Evolutionary conservation across 1,140 invertebrate genomes (phyloP), one percentile per base, ranked within the genome.

Genomic region (Acromyrmex heyeri): DNA sequence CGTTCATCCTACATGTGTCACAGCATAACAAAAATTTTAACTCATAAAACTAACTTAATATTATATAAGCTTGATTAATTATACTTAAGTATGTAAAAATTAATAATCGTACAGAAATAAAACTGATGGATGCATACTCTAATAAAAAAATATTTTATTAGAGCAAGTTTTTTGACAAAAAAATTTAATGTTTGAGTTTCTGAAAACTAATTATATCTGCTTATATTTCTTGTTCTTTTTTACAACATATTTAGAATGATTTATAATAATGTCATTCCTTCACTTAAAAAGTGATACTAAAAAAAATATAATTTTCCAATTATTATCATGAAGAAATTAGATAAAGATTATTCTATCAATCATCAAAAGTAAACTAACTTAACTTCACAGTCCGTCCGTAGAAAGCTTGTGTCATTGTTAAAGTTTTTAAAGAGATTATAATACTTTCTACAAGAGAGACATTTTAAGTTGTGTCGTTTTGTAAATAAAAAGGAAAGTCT

Each of bases 1-100:
- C 70, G 21, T 62, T 82, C 44, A 14, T 78, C 16, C 75, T 57
- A 61, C 48, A 44, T 44, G 53, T 55, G 57, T 38, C 27, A 2
- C 18, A n/a, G 44, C 16, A 81, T 81, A 12, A 70, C 5, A 16
- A 72, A 61, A 48, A 21, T 83, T 27, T 21, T 12, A 0, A 44
- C 24, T 16, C 18, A 14, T 24, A 18, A 44, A 44, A 44, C 14
- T 53, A 18, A 10, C 67, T 55, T 21, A 21, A 21, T 21, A 21
- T n/a, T 21, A 79, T 48, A 7, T 55, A n/a, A 59, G 67, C 38
- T 62, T 27, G 21, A 30, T 6, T 30, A 44, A 65, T 30, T 21
- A 44, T 50, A 34, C 38, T 3, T 18, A 34, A 18, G 16, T 7
- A 12, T 50, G 4, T 57, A 53, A 57, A 73, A 62, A 48, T 55